Conservation (phyloP, 2,888 invertebrate genomes). For the Epirrhoe tristata region DNA sequence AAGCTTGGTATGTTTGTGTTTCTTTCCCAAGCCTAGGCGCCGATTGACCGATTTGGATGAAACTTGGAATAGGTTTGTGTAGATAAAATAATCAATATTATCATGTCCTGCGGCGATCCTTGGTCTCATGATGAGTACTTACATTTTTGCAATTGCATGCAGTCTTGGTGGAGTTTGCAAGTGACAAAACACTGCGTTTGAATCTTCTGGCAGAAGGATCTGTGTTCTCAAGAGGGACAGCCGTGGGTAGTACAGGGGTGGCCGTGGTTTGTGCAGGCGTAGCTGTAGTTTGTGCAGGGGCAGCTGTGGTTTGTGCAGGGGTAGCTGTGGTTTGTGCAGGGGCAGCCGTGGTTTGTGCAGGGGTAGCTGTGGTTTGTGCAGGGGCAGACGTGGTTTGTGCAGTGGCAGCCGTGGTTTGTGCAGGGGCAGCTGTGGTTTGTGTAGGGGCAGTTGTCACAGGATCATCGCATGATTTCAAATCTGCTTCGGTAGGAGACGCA, state of each 20-base stretch:
- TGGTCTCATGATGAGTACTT: too few relatives aligned
- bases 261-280: background rate
- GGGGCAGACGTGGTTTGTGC: constrained; percentile 1
- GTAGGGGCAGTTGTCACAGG: constrained; percentile 17
- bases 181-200: constrained; percentile 20
- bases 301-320: background rate
- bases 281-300: background rate
- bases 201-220: constrained; percentile 1
- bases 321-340: background rate
- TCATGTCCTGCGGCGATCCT: too few relatives aligned
- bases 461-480: constrained; percentile 47
- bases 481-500: constrained; percentile 32
- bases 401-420: constrained; percentile 3
- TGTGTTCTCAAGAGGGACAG: background rate
- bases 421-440: constrained; percentile 8
- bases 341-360: background rate
- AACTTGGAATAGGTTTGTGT: too few relatives aligned
- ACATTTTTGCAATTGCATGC: constrained; percentile 29
- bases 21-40: too few relatives aligned
- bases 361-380: background rate
- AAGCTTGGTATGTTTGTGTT: background rate
- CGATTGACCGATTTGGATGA: too few relatives aligned
- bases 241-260: background rate
- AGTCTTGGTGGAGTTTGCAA: constrained; percentile 6
- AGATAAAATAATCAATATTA: too few relatives aligned